These are phyloP conservation scores for Aphidius gifuensis DNA, from an alignment of 1,140 invertebrate genomes.

Conservation along the genomic window DNA sequence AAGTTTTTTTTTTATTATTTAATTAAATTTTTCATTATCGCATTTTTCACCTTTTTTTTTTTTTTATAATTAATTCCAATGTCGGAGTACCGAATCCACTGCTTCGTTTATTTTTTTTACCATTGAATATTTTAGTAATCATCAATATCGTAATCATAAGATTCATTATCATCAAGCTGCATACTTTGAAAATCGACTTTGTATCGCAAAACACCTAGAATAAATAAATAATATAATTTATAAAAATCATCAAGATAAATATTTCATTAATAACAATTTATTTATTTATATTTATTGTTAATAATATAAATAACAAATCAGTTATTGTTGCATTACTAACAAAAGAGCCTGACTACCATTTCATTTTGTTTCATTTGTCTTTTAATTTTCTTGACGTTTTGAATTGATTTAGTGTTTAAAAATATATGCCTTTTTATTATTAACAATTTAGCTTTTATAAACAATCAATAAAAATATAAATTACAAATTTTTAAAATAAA, in stretches of 20 bases:
- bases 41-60: no score
- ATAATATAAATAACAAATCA: constrained; percentile 1
- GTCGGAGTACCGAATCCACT: background rate
- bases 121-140: constrained; percentile 72
- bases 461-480: no score
- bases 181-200: constrained; percentile 98
- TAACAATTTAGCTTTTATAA: no score
- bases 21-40: no score
- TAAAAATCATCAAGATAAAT: constrained; percentile 8
- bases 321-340: no score
- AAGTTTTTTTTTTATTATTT: constrained; percentile 21
- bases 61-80: background rate
- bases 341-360: no score
- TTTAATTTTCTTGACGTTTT: no score
- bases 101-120: constrained; percentile 5
- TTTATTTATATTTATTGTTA: background rate
- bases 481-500: no score
- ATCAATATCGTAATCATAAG: constrained; percentile 85
- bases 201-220: constrained; percentile 92
- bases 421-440: no score
- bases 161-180: constrained; percentile 84
- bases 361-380: no score
- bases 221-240: constrained; percentile 26
- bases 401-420: no score
- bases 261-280: background rate